These are phyloP conservation scores for Tetramorium simillimum DNA, from an alignment of 1,140 invertebrate genomes.

Conservation along the genomic window DNA sequence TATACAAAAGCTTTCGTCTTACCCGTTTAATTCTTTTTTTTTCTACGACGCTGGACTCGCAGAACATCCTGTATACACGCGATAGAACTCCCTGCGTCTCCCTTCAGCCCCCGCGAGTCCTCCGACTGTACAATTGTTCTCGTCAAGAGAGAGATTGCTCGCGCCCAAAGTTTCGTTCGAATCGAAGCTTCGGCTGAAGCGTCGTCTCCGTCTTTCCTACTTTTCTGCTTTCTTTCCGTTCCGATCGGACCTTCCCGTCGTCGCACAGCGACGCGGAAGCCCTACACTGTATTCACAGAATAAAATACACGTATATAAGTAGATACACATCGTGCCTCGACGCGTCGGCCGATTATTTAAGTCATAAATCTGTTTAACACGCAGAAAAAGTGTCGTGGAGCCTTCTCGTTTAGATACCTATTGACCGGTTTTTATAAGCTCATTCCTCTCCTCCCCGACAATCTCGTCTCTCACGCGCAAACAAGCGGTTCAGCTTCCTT, in stretches of 20 bases:
- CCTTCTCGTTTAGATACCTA: slow-evolving; percentile 64
- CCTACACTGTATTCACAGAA: slow-evolving; percentile 74
- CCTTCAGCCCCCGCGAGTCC: slow-evolving; percentile 46
- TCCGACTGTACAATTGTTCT: slow-evolving; percentile 61
- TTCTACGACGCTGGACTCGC: neutral
- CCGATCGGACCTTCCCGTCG: slow-evolving; percentile 67
- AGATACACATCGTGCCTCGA: slow-evolving; percentile 73
- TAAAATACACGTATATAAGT: slow-evolving; percentile 75
- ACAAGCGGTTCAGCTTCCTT: slow-evolving; percentile 29
- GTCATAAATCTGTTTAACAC: slow-evolving; percentile 71
- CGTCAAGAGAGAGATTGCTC: slow-evolving; percentile 61
- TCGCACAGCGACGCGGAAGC: slow-evolving; percentile 76
- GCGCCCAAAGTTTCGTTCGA: slow-evolving; percentile 65
- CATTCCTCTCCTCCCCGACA: slow-evolving; percentile 49
- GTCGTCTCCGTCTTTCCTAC: slow-evolving; percentile 25
- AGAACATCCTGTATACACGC: slow-evolving; percentile 40
- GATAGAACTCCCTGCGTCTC: slow-evolving; percentile 62
- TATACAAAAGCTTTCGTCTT: slow-evolving; percentile 9
- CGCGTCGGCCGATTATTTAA: slow-evolving; percentile 58
- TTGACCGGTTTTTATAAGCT: slow-evolving; percentile 60
- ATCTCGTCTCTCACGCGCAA: slow-evolving; percentile 29
- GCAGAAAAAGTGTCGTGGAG: slow-evolving; percentile 67
- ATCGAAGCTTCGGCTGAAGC: slow-evolving; percentile 70
- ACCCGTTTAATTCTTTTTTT: neutral
- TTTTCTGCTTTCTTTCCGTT: neutral